These are phyloP conservation scores for Polydrusus cervinus DNA, from an alignment of 2,888 invertebrate genomes.

Conservation along the genomic window DNA sequence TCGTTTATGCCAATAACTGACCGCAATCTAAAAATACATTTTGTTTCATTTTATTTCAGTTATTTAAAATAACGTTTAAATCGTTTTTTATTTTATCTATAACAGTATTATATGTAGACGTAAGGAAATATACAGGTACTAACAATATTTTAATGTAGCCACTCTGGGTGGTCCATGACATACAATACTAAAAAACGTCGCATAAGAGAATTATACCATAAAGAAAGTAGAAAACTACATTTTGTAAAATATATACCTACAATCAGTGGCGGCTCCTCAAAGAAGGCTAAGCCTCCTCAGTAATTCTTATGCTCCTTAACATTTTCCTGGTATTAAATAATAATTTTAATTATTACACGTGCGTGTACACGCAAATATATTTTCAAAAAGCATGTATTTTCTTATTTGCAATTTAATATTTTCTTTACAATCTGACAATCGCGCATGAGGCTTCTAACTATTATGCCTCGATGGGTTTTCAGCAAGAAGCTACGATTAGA, in stretches of 20 bases:
- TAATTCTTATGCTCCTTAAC: no score
- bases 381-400: no score
- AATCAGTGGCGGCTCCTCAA: no score
- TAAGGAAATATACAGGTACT: background rate
- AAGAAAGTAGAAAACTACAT: background rate
- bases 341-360: no score
- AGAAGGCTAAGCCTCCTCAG: no score
- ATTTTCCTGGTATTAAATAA: no score
- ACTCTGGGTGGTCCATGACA: conserved; percentile 18
- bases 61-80: background rate
- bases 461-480: no score
- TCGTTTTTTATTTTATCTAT: background rate
- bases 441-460: no score
- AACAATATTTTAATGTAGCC: background rate
- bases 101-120: background rate
- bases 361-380: no score
- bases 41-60: background rate
- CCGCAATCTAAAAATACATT: conserved; percentile 19
- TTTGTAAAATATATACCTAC: background rate
- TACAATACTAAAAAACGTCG: background rate
- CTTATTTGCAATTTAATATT: no score
- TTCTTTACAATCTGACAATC: no score
- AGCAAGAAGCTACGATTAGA: no score
- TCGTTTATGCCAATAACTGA: conserved; percentile 50
- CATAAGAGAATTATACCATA: background rate